Conservation (phyloP, 2,113 vertebrate species). For the Dasyprocta punctata region DNA sequence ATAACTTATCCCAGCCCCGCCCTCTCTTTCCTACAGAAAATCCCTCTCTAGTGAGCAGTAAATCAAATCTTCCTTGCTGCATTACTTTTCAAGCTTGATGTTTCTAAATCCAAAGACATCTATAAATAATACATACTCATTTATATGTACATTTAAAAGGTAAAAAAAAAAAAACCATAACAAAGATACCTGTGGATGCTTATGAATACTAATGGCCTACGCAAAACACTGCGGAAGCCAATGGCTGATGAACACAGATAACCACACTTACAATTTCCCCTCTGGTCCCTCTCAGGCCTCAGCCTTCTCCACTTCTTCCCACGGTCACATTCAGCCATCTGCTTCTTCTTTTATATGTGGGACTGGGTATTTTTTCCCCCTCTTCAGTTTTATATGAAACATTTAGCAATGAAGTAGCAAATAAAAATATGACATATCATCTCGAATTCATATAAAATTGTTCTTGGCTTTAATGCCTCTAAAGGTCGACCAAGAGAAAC, state of each 20-base stretch:
- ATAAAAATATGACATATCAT: constrained; percentile 75
- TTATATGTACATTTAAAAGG: constrained; percentile 78
- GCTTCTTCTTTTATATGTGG: constrained; percentile 66
- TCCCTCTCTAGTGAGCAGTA: constrained; percentile 8
- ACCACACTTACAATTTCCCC: background rate
- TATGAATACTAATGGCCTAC: constrained; percentile 50
- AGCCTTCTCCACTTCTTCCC: constrained; percentile 46
- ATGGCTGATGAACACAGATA: background rate
- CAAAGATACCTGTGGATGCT: constrained; percentile 73
- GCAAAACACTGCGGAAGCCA: background rate
- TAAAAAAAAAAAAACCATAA: constrained; percentile 12
- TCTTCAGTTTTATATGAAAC: constrained; percentile 76
- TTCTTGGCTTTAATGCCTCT: constrained; percentile 61
- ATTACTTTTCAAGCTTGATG: constrained; percentile 48
- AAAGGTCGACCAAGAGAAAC: constrained; percentile 74
- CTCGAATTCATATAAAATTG: constrained; percentile 67
- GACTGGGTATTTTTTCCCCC: constrained; percentile 60
- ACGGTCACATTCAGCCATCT: constrained; percentile 67
- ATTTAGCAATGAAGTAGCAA: constrained; percentile 74
- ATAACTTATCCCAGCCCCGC: background rate
- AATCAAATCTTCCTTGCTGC: constrained; percentile 62
- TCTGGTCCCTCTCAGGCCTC: rapidly evolving
- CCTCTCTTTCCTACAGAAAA: constrained; percentile 36
- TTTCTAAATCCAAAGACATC: constrained; percentile 72
- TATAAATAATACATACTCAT: constrained; percentile 81